These are phyloP conservation scores for Alethe diademata DNA, from an alignment of 2,113 vertebrate species.

Conservation along the genomic window DNA sequence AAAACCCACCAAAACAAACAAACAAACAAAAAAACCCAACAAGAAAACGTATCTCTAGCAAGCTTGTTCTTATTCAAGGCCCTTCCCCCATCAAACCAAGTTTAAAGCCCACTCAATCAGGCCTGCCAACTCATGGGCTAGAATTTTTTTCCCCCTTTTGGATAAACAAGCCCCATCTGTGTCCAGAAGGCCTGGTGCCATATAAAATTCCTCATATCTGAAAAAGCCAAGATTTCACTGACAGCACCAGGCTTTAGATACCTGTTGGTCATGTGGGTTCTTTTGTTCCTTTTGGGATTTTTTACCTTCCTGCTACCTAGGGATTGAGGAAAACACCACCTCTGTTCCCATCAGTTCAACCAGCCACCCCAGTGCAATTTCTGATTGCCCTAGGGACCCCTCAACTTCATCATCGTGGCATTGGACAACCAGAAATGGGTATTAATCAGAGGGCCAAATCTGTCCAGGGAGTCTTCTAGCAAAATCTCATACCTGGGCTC, in stretches of 20 bases:
- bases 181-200: neutral
- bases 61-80: neutral
- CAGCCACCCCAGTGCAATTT: neutral
- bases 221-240: neutral
- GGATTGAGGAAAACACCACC: neutral
- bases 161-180: neutral
- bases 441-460: neutral
- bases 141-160: neutral
- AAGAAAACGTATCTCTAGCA: neutral
- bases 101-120: neutral
- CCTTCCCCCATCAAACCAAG: neutral
- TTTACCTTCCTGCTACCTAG: neutral
- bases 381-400: neutral
- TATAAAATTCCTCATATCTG: neutral
- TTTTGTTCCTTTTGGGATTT: neutral
- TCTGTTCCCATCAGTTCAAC: neutral
- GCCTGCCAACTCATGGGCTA: neutral
- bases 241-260: neutral
- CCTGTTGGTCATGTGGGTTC: neutral
- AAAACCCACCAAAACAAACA: neutral
- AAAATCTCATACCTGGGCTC: neutral
- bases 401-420: neutral
- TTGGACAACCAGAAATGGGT: neutral
- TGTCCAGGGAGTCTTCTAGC: neutral
- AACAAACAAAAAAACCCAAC: rapidly evolving